A percentile compares a stretch with the other conserved stretches of the same genome.
phyloP scores from a whole-genome alignment of 2,113 vertebrate species.

The Oriolus oriolus region DNA sequence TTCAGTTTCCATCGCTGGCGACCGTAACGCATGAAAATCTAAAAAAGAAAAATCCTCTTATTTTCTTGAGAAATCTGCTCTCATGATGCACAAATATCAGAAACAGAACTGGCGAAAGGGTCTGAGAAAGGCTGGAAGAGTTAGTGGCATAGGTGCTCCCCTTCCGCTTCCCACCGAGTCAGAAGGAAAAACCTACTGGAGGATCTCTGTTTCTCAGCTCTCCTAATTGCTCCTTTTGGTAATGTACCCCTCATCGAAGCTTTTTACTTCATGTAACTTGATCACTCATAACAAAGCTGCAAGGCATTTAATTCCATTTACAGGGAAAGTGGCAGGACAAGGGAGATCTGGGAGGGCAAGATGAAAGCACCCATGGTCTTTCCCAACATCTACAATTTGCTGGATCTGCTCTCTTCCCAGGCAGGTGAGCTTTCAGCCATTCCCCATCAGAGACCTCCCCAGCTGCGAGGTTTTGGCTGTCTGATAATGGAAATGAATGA shows the following conservation, averaged over 20 bases:
- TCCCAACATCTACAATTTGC: not conserved
- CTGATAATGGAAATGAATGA: not conserved
- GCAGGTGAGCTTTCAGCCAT: not conserved
- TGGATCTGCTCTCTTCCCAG: not conserved
- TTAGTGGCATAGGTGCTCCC: not conserved
- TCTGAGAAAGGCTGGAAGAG: not conserved
- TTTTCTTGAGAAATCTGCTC: not conserved
- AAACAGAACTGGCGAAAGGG: not conserved
- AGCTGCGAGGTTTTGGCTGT: not conserved
- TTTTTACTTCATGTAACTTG: not conserved
- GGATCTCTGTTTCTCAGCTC: not conserved
- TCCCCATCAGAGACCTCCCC: not conserved
- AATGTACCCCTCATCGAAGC: not conserved
- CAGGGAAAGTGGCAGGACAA: not conserved
- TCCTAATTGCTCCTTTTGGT: not conserved
- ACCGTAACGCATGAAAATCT: conserved; percentile 98
- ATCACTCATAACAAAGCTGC: not conserved
- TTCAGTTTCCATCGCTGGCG: conserved; percentile 97
- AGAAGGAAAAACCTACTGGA: not conserved
- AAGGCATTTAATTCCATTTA: not conserved
- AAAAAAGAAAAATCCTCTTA: not conserved
- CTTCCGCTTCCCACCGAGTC: rapidly evolving
- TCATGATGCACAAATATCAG: not conserved
- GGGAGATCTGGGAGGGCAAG: not conserved
- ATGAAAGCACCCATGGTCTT: not conserved